Conservation (phyloP, 2,797 vertebrate genomes). For the Numenius phaeopus region DNA sequence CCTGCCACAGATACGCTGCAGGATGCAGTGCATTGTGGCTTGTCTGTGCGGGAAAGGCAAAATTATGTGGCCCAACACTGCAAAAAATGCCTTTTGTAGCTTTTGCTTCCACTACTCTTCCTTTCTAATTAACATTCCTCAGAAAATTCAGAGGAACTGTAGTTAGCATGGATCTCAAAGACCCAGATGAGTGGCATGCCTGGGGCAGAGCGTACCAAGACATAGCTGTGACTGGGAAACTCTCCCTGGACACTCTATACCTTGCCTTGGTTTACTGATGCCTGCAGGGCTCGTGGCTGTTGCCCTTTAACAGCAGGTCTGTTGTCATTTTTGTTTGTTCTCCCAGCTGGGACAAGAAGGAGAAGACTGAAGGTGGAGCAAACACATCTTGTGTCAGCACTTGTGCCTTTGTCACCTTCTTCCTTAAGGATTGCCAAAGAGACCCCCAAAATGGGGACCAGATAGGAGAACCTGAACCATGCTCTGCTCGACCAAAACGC, state of each 20-base stretch:
- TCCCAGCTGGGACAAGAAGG: background rate
- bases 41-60: background rate
- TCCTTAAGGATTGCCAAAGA: background rate
- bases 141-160: background rate
- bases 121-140: background rate
- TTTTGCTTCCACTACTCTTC: background rate
- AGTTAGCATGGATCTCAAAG: background rate
- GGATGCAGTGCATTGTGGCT: background rate
- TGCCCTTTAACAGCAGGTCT: background rate
- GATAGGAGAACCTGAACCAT: background rate
- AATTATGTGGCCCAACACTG: background rate
- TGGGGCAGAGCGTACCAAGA: background rate
- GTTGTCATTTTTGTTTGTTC: background rate
- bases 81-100: background rate
- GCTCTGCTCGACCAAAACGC: background rate
- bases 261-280: background rate
- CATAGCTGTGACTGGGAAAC: background rate
- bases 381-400: background rate
- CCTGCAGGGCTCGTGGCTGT: background rate
- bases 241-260: background rate
- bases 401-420: background rate
- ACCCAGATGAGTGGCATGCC: background rate
- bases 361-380: background rate
- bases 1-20: accelerated
- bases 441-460: accelerated